Percentiles rank a stretch among this genome's conserved stretches.
Conservation (phyloP, 2,113 vertebrate genomes). For the Camelus bactrianus region DNA sequence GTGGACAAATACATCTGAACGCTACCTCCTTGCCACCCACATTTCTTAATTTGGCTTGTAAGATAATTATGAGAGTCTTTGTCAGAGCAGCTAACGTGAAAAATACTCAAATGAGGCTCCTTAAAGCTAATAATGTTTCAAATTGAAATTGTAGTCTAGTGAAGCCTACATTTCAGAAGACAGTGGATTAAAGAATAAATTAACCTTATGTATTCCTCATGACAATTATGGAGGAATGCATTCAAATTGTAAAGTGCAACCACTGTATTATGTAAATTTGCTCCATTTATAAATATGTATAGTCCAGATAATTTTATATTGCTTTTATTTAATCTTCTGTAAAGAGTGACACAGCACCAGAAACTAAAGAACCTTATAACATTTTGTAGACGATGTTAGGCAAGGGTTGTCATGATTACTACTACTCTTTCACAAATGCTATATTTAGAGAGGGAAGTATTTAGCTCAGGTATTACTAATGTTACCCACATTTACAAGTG, state of each 20-base stretch:
- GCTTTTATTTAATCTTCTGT: conserved; percentile 47
- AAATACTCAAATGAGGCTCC: conserved; percentile 57
- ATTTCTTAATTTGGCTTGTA: conserved; percentile 54
- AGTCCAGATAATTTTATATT: conserved; percentile 4
- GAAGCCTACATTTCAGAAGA: conserved; percentile 56
- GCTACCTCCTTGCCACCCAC: not conserved
- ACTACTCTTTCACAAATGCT: not conserved
- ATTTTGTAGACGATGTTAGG: not conserved
- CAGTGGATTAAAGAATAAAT: conserved; percentile 55
- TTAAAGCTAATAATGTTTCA: conserved; percentile 51
- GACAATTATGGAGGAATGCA: conserved; percentile 28
- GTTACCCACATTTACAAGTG: conserved; percentile 30
- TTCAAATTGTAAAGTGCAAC: conserved; percentile 51
- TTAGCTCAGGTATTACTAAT: not conserved
- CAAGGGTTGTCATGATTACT: not conserved
- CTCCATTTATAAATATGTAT: conserved; percentile 44
- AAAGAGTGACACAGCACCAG: not conserved
- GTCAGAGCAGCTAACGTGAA: conserved; percentile 29
- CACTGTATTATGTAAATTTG: conserved; percentile 49
- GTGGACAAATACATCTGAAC: not conserved
- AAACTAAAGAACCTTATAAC: not conserved
- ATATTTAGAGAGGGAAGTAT: not conserved
- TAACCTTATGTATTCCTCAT: conserved; percentile 49
- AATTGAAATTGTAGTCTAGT: conserved; percentile 51
- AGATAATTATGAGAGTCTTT: conserved; percentile 65